Conservation (phyloP, 2,797 vertebrate genomes). For the Pseudocheirus occidentalis region DNA sequence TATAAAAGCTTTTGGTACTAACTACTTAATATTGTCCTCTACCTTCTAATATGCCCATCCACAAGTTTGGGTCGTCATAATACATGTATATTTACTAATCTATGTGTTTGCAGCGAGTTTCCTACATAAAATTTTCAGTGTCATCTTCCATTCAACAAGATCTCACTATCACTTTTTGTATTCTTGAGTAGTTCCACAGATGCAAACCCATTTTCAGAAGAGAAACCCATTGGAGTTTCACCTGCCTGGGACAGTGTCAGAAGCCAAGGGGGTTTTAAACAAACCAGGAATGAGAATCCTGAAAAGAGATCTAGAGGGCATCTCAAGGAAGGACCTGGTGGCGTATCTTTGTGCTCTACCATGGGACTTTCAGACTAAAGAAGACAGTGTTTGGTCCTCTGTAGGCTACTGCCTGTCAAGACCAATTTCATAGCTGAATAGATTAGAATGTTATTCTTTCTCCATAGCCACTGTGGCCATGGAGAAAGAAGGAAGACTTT, state of each 20-base stretch:
- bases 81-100: not conserved
- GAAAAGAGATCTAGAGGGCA: not conserved
- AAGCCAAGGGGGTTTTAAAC: not conserved
- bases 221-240: not conserved
- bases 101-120: not conserved
- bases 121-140: not conserved
- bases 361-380: constrained; percentile 3
- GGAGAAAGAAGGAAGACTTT: not conserved
- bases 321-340: not conserved
- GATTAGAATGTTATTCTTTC: not conserved
- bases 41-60: not conserved
- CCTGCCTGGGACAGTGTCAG: not conserved
- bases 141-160: not conserved
- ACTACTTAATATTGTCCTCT: not conserved
- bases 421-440: constrained; percentile 67
- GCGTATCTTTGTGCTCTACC: not conserved
- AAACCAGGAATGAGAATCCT: not conserved
- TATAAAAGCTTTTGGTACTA: not conserved
- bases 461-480: not conserved
- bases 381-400: constrained; percentile 41
- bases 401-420: constrained; percentile 42
- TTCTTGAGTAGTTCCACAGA: not conserved
- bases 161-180: not conserved
- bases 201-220: not conserved
- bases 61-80: not conserved